Conservation (phyloP, 2,888 invertebrate genomes). For the Erebia palarica region DNA sequence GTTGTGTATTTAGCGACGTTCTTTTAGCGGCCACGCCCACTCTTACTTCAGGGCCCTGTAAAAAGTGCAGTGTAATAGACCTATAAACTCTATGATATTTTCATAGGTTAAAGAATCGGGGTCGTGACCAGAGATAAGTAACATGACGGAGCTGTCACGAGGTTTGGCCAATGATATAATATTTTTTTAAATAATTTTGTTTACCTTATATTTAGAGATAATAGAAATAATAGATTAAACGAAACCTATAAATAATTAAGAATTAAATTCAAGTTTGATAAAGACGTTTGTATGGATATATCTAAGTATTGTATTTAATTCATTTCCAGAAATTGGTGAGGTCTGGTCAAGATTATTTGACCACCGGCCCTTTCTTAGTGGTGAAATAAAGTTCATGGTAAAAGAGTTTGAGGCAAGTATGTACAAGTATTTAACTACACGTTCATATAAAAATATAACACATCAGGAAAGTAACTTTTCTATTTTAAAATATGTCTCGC, state of each 20-base stretch:
- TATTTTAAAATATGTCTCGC: background rate
- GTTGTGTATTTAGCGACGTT: no score
- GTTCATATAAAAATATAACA: background rate
- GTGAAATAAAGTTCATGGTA: slow-evolving; percentile 92
- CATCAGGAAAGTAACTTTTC: background rate
- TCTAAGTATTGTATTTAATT: no score
- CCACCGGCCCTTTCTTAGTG: slow-evolving; percentile 92
- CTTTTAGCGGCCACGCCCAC: no score
- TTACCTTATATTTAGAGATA: no score
- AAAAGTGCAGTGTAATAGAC: no score
- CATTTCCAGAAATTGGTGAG: slow-evolving; percentile 86
- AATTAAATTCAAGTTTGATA: no score
- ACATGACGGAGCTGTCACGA: slow-evolving; percentile 78
- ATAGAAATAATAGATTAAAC: no score
- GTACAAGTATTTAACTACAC: background rate
- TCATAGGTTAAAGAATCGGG: no score
- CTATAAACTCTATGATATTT: no score
- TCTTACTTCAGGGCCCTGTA: no score
- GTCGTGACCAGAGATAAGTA: background rate
- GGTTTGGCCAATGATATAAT: slow-evolving; percentile 49
- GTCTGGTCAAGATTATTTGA: slow-evolving; percentile 93
- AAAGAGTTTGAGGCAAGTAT: slow-evolving; percentile 91
- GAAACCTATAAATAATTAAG: no score
- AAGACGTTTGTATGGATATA: no score
- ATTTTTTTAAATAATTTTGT: background rate